Base-by-base conservation (phyloP, 2,797 vertebrate species). In the Petrocephalus sullivani region DNA sequence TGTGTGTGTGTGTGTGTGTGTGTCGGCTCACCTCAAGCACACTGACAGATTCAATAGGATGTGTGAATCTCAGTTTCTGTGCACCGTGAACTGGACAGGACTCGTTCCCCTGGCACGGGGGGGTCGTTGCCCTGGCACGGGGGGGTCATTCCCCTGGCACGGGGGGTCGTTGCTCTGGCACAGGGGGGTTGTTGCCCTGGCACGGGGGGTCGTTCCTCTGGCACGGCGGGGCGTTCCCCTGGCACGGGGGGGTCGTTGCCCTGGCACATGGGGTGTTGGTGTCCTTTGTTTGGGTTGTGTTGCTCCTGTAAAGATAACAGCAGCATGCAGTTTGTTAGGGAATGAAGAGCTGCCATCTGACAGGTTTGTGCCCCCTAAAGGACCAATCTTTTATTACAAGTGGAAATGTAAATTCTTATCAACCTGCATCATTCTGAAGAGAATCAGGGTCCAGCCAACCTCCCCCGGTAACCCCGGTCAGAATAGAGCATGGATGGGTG, bases 381-480 rank as follows among this genome's bases (percentile, higher is more conserved):
- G 61, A 10, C 61, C 61, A 67, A 67, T 28, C 28, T 67, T 67
- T 67, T 12, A 64, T 64, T 64, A 64, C 2, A 64, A 2, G 9
- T 28, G 9, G 8, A 64, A 23, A 64, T 64, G 28, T 67, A 67
- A 28, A 67, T 67, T 67, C 61, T 12, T 67, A 67, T 67, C 21
- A 64, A 88, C 9, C 28, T 87, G 60, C 88, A 64, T 84, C 91
- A 89, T 90, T 93, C 87, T 92, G 91, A 37, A 19, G 21, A 75
- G 0, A 6, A 41, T 37, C 37, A 64, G 21, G 60, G 61, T 64
- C 60, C 60, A 64, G 61, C 21, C 23, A 67, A 14, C 9, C 61
- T 67, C 61, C 61, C 28, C 61, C 23, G 1, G 3, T 67, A 28
- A 14, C 23, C 61, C 61, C 33, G 61, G 10, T 10, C 21, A 64